These are phyloP conservation scores for Mionectes olivaceus DNA, from an alignment of 2,797 vertebrate genomes.

Conservation along the genomic window DNA sequence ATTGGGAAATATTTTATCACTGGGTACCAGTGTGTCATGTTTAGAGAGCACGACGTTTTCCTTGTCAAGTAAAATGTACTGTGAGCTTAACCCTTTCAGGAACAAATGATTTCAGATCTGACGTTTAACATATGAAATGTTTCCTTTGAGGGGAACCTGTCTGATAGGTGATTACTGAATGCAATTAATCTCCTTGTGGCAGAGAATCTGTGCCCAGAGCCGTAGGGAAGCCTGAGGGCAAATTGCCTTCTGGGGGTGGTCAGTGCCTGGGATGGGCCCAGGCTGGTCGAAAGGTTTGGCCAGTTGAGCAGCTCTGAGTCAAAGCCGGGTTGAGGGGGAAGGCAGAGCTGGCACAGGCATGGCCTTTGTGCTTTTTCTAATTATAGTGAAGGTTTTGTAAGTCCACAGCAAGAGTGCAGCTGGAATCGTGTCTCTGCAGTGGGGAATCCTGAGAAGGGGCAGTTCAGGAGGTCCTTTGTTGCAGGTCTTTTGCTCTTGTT, in stretches of 20 bases:
- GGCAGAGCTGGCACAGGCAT: neutral
- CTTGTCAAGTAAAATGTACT: neutral
- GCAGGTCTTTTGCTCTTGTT: neutral
- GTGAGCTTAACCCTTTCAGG: constrained; percentile 3
- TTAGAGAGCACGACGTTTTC: neutral
- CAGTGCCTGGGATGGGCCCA: neutral
- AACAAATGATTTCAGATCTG: constrained; percentile 1
- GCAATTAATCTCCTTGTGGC: neutral
- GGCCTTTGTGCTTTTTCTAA: neutral
- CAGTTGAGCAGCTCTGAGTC: neutral
- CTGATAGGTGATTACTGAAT: neutral
- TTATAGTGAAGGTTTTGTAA: neutral
- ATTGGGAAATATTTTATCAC: constrained; percentile 40
- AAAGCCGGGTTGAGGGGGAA: neutral
- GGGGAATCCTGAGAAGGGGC: neutral
- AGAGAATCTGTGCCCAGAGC: neutral
- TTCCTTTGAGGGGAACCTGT: neutral
- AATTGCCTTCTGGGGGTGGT: neutral
- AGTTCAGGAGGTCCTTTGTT: neutral
- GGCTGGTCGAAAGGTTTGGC: neutral
- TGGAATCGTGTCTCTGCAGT: neutral
- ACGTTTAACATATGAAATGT: neutral
- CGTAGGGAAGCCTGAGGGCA: neutral
- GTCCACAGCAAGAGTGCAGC: neutral
- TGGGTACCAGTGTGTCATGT: neutral